phyloP scores from a whole-genome alignment of 2,113 vertebrate species.

The Microcebus jonahi region DNA sequence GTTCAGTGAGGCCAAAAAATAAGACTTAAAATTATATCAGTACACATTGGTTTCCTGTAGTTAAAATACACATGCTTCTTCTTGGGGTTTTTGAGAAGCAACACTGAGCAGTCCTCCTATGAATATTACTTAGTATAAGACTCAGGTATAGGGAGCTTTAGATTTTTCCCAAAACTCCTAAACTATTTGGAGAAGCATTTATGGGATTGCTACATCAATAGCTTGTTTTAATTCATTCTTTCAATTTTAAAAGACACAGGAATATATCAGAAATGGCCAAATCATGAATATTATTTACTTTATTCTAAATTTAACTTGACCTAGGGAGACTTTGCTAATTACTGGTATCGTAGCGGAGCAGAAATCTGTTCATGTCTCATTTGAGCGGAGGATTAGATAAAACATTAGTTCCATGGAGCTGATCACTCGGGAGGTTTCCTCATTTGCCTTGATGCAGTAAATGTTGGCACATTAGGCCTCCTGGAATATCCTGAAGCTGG shows the following conservation, averaged over 20 bases:
- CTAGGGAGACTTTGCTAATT: slow-evolving; percentile 69
- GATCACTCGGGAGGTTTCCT: slow-evolving; percentile 43
- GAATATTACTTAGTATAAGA: background rate
- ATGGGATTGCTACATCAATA: background rate
- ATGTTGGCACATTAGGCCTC: slow-evolving; percentile 43
- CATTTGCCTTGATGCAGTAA: background rate
- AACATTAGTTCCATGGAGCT: slow-evolving; percentile 57
- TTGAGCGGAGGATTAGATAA: slow-evolving; percentile 63
- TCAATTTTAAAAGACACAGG: slow-evolving; percentile 65
- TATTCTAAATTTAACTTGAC: slow-evolving; percentile 71
- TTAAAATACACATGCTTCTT: background rate
- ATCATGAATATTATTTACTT: slow-evolving; percentile 75
- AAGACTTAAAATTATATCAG: background rate
- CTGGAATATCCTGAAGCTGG: slow-evolving; percentile 57
- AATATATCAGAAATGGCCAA: slow-evolving; percentile 66
- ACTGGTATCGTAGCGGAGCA: slow-evolving; percentile 60
- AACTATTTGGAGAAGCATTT: slow-evolving; percentile 31
- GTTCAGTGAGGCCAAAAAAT: slow-evolving; percentile 35
- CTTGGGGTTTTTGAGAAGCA: background rate
- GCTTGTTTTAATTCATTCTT: slow-evolving; percentile 60
- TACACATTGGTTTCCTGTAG: background rate
- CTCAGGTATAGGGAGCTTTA: background rate
- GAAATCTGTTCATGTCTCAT: slow-evolving; percentile 71
- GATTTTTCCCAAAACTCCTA: background rate
- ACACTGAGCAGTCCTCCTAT: background rate